Evolutionary conservation across 2,888 invertebrate species (phyloP), one percentile per base, ranked within the genome.

Genomic region (Oligia latruncula): DNA sequence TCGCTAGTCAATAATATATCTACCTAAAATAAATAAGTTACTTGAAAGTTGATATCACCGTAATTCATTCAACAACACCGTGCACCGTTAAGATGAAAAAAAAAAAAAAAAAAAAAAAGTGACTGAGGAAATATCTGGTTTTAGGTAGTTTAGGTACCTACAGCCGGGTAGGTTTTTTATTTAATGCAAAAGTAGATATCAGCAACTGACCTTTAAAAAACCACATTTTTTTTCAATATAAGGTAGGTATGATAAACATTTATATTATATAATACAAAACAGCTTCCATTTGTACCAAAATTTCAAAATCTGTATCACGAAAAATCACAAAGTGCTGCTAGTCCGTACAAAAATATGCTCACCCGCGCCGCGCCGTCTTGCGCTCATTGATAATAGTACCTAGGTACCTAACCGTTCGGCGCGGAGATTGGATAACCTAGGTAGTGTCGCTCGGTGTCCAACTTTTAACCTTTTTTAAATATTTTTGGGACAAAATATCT

Each of bases 161-260:
- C 35, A 55, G 3, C 40, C 43, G 29, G 35, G 5, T 78, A 58
- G 11, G 15, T 84, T 71, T 84, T 71, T 65, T 52, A 58, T 43
- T 80, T 52, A 23, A 60, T 20, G 52, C 13, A 46, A 52, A 65
- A 65, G 15, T 15, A 17, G 35, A 65, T 29, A 66, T 1, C 43
- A n/a, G 17, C 35, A 62, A 40, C 17, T 83, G 65, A 83, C 65
- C 52, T 60, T 78, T 77, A 23, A 17, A 29, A n/a, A 60, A 35
- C 20, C 35, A 40, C 6, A 13, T 11, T 20, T 46, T n/a, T 73
- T 66, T 17, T n/a, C 4, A 15, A n/a, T 35, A 35, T 29, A 29
- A 29, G 29, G 17, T 0, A 17, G 0, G 4, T 49, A 13, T 4
- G 20, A n/a, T 66, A 77, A 76, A 52, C 20, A 60, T 35, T 77